Base-by-base conservation (phyloP, 2,797 vertebrate species). In the Pitangus sulphuratus region DNA sequence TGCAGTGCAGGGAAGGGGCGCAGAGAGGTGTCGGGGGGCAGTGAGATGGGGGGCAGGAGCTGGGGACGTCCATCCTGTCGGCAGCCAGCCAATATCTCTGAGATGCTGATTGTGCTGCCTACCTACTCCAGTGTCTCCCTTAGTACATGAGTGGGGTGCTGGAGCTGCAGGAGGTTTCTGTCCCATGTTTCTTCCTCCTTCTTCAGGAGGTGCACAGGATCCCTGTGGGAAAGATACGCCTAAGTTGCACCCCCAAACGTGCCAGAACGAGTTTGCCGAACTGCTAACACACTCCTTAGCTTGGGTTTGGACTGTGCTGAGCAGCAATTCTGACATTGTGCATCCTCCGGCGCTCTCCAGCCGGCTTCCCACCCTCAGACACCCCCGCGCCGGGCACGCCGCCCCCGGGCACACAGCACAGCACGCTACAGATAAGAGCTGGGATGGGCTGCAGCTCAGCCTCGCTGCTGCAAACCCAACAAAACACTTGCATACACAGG, bases 401-500 rank as follows among this genome's bases (percentile, higher is more conserved):
- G 31, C 62, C 74, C 54, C 74, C 1, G 2, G 75, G 89, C 89
- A 80, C 30, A 6, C 60, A 74, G 64, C 75, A n/a, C 71, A 79
- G 68, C 60, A 37, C 1, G 2, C 81, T 19, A 37, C 0, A 1
- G 56, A 70, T 83, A 80, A 85, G 37, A 16, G 0, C 60, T 50
- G 79, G 35, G 51, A 83, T 42, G 87, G 75, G 71, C 89, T 85
- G 84, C 81, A 60, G 76, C 82, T 89, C 89, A 74, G 60, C 64
- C 81, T 83, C 2, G 1, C 75, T 87, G 53, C 91, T 71, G 64
- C 89, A 91, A 92, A 85, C 48, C 65, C 68, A 89, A 61, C 82
- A 77, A 92, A 95, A 74, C 87, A 74, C 2, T 3, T 25, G 25
- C 20, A n/a, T 12, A 76, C 48, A 47, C 7, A 53, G 31, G 58